phyloP scores from a whole-genome alignment of 23 tunicate genomes.

The Trididemnum nubilum region DNA sequence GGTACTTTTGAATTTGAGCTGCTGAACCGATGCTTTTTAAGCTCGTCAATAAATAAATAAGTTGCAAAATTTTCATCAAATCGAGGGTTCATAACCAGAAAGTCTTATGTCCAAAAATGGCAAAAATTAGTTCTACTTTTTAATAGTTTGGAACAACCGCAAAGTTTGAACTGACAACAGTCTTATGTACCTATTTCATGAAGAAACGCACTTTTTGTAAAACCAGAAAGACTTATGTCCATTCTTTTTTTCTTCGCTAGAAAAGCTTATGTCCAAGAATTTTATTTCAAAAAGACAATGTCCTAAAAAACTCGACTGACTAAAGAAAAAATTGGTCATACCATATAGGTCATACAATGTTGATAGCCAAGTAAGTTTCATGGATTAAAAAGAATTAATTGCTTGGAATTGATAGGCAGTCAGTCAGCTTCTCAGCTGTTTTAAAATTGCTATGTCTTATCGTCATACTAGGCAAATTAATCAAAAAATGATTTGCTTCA shows the following conservation, averaged over 20 bases:
- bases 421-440: constrained; percentile 2
- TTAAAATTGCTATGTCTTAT: not conserved
- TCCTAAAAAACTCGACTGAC: not conserved
- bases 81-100: not conserved
- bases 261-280: not conserved
- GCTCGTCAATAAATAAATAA: too few species aligned
- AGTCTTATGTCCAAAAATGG: not conserved
- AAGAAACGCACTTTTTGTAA: not conserved
- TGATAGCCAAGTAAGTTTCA: not conserved
- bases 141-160: not conserved
- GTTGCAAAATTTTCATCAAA: too few species aligned
- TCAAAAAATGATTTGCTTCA: not conserved
- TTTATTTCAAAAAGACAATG: not conserved
- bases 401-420: not conserved
- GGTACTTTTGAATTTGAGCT: too few species aligned
- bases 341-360: not conserved
- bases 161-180: not conserved
- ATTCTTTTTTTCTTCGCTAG: not conserved
- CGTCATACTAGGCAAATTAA: not conserved
- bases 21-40: too few species aligned
- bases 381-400: not conserved
- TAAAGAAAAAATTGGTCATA: not conserved
- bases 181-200: not conserved
- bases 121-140: not conserved
- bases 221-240: not conserved